These are phyloP conservation scores for Alosa sapidissima DNA, from an alignment of 2,797 vertebrate genomes.

Conservation along the genomic window DNA sequence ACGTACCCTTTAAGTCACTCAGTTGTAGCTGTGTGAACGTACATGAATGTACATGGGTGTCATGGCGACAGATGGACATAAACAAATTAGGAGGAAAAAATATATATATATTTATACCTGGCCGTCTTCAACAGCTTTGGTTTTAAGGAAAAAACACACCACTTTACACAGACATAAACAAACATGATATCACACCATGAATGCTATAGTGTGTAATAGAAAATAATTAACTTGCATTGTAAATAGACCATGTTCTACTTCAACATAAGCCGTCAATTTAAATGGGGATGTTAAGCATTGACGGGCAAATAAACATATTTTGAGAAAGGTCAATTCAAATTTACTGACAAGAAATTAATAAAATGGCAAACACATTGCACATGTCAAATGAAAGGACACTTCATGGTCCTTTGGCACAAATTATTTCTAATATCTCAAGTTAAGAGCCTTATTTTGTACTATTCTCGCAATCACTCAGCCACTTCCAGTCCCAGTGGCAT, in stretches of 20 bases:
- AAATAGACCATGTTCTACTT: background rate
- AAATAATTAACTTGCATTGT: background rate
- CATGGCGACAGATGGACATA: constrained; percentile 47
- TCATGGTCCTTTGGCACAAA: background rate
- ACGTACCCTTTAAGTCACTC: constrained; percentile 72
- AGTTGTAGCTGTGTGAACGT: constrained; percentile 8
- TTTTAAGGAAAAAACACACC: constrained; percentile 62
- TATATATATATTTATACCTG: constrained; percentile 73
- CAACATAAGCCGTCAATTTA: background rate
- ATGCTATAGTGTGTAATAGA: background rate
- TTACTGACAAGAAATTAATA: background rate
- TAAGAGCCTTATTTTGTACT: background rate
- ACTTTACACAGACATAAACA: constrained; percentile 43
- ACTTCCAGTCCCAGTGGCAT: background rate
- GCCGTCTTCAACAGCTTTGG: constrained; percentile 73
- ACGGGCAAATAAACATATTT: background rate
- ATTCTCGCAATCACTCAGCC: background rate
- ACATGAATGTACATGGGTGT: background rate
- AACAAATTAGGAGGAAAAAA: constrained; percentile 51
- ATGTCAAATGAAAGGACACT: background rate
- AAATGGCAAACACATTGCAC: too few species aligned
- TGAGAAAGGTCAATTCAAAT: background rate
- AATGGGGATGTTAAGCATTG: background rate
- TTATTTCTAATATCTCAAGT: background rate
- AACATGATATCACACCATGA: background rate